Conservation (phyloP, 2,797 vertebrate species). For the Phoxinus dragarum region DNA sequence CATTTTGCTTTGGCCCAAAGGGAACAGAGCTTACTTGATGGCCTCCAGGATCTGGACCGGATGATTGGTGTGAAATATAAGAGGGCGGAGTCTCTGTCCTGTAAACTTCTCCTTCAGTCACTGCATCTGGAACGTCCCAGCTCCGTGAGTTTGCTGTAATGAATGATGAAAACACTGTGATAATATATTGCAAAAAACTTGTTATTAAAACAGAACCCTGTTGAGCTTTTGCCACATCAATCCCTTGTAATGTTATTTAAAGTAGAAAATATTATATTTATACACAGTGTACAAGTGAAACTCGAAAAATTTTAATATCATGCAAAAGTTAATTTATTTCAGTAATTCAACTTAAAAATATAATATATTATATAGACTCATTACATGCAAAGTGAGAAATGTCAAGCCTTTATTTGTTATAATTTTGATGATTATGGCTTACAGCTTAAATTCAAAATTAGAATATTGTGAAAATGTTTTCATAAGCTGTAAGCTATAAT, state of each 20-base stretch:
- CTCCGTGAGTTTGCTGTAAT: slow-evolving; percentile 68
- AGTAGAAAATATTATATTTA: not conserved
- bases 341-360: too few species aligned
- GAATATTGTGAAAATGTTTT: too few species aligned
- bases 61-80: slow-evolving; percentile 78
- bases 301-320: too few species aligned
- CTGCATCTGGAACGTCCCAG: slow-evolving; percentile 65
- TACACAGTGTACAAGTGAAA: not conserved
- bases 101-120: slow-evolving; percentile 73
- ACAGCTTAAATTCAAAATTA: too few species aligned
- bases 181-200: not conserved
- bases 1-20: slow-evolving; percentile 47
- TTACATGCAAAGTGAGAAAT: too few species aligned
- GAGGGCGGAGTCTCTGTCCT: slow-evolving; percentile 69
- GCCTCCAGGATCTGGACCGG: slow-evolving; percentile 80
- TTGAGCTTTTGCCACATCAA: not conserved
- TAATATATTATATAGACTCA: too few species aligned
- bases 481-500: too few species aligned
- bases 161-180: not conserved
- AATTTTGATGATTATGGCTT: too few species aligned
- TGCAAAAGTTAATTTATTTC: too few species aligned
- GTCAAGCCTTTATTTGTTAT: too few species aligned
- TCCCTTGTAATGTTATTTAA: not conserved
- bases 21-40: slow-evolving; percentile 72
- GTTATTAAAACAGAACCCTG: not conserved